Conservation (phyloP, 2,888 invertebrate species). For the Lottia scabra region DNA sequence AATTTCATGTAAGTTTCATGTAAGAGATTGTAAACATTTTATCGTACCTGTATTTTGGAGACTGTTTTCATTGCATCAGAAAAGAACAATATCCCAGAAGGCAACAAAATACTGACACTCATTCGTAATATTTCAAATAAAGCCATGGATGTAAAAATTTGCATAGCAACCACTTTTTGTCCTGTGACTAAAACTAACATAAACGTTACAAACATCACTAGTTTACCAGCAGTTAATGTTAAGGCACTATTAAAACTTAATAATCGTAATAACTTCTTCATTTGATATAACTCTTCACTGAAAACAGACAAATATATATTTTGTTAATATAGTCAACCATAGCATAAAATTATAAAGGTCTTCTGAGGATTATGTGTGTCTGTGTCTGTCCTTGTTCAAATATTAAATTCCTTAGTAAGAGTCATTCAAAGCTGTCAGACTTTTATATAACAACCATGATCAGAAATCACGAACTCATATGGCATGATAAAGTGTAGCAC, state of each 20-base stretch:
- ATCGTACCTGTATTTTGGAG: constrained; percentile 40
- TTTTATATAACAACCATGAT: too few relatives aligned
- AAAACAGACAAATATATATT: not conserved
- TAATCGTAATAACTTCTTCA: constrained; percentile 33
- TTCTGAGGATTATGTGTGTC: too few relatives aligned
- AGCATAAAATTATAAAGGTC: too few relatives aligned
- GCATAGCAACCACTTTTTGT: constrained; percentile 25
- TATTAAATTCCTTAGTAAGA: too few relatives aligned
- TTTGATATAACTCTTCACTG: constrained; percentile 32
- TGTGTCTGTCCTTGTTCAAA: too few relatives aligned
- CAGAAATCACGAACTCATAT: too few relatives aligned
- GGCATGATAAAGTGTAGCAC: too few relatives aligned
- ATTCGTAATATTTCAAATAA: constrained; percentile 46
- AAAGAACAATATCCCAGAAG: constrained; percentile 45
- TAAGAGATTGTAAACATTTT: too few relatives aligned
- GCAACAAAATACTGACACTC: constrained; percentile 45
- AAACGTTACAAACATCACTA: constrained; percentile 47
- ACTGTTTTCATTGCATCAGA: constrained; percentile 40
- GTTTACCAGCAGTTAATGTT: constrained; percentile 46
- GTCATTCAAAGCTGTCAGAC: too few relatives aligned
- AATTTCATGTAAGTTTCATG: too few relatives aligned
- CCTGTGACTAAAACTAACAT: constrained; percentile 36
- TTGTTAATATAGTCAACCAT: too few relatives aligned
- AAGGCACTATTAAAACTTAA: constrained; percentile 44
- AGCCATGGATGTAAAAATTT: constrained; percentile 46